These are phyloP conservation scores for Montipora efflorescens DNA, from an alignment of 64 coral and sea anemone genomes.

Conservation along the genomic window DNA sequence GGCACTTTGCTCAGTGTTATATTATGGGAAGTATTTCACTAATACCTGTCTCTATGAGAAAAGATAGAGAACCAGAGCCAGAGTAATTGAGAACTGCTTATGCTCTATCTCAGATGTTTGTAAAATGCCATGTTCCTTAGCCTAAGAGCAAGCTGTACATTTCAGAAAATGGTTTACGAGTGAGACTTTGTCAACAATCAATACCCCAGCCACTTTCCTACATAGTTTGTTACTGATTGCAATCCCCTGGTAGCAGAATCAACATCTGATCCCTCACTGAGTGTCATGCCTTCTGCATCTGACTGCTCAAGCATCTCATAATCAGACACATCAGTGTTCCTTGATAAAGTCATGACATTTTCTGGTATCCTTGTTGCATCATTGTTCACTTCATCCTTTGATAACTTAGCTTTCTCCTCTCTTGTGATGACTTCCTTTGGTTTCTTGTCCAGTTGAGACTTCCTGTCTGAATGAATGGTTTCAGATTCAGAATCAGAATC, in stretches of 20 bases:
- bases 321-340: slow-evolving; percentile 60
- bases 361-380: neutral
- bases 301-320: slow-evolving; percentile 91
- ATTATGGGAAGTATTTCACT: no score
- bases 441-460: slow-evolving; percentile 21
- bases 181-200: neutral
- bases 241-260: slow-evolving; percentile 1
- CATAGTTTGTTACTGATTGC: slow-evolving; percentile 37
- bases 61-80: no score
- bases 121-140: no score
- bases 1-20: no score
- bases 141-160: no score
- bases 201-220: slow-evolving; percentile 69
- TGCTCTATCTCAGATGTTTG: no score
- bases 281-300: slow-evolving; percentile 82
- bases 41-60: no score
- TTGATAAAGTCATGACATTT: neutral
- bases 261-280: slow-evolving; percentile 15
- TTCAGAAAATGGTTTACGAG: no score
- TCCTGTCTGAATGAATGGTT: slow-evolving; percentile 18
- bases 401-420: neutral
- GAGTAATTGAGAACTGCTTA: no score
- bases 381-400: neutral
- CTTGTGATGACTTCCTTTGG: slow-evolving; percentile 2
- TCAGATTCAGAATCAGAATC: slow-evolving; percentile 31